Evolutionary conservation across 2,113 vertebrate species (phyloP).

Genomic region (Sarotherodon lohbergeri): DNA sequence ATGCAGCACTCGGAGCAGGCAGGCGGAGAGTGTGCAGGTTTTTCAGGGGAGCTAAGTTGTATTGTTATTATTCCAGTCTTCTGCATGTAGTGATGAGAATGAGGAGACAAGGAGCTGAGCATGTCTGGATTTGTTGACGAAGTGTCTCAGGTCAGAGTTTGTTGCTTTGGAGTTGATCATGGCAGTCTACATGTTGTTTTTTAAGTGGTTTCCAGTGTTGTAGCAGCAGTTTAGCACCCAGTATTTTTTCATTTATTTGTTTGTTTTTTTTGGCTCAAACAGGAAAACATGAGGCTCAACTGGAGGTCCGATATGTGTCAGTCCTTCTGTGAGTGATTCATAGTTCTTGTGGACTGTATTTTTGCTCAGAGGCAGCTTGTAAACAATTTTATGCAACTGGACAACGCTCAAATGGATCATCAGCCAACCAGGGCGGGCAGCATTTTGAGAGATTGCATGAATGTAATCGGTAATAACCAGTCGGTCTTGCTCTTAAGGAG

Average conservation of each 20-base stretch:
- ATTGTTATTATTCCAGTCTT: background rate
- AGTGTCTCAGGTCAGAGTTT: background rate
- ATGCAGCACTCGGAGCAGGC: background rate
- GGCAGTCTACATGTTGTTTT: background rate
- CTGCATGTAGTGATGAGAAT: background rate
- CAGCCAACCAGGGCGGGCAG: background rate
- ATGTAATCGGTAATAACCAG: background rate
- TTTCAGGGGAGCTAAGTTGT: background rate
- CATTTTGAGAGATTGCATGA: constrained; percentile 5
- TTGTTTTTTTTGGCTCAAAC: constrained; percentile 5
- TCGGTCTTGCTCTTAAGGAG: background rate
- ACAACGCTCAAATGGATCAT: background rate
- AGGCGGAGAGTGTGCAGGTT: constrained; percentile 21
- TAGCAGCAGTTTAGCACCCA: constrained; percentile 14
- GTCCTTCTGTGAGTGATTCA: constrained; percentile 10
- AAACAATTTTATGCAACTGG: constrained; percentile 22
- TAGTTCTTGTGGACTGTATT: background rate
- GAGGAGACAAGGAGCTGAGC: background rate
- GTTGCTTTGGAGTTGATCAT: background rate
- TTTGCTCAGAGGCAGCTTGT: constrained; percentile 9
- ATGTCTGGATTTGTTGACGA: background rate
- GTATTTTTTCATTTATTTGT: background rate
- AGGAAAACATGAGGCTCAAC: constrained; percentile 34
- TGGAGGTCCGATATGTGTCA: background rate
- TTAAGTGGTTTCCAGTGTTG: background rate